These are phyloP conservation scores for Nyctibius grandis DNA, from an alignment of 2,797 vertebrate species.

Conservation along the genomic window DNA sequence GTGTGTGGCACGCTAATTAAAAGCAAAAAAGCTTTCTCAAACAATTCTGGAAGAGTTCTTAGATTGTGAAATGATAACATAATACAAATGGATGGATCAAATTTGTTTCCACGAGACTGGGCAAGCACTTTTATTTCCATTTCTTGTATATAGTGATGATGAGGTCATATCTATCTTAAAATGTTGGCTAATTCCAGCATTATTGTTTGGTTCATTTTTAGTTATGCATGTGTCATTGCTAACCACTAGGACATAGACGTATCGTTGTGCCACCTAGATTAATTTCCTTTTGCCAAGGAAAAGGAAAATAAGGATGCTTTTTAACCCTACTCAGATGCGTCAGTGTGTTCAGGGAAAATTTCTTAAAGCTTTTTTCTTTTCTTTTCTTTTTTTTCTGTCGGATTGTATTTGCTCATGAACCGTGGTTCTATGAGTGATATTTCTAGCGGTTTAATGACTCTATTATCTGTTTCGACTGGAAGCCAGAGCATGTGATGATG, in stretches of 20 bases:
- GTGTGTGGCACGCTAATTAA: fast-evolving
- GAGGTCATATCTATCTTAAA: not conserved
- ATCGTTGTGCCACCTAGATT: not conserved
- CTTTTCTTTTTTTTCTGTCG: not conserved
- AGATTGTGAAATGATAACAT: not conserved
- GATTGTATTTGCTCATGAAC: not conserved
- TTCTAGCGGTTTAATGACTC: not conserved
- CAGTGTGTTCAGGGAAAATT: not conserved
- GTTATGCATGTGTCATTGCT: not conserved
- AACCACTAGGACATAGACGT: not conserved
- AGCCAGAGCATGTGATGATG: not conserved
- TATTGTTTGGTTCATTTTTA: not conserved
- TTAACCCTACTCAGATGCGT: not conserved
- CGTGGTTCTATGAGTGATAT: not conserved
- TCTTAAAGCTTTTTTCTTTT: not conserved
- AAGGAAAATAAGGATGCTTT: not conserved
- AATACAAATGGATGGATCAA: not conserved
- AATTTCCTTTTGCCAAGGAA: not conserved
- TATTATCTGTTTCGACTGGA: not conserved
- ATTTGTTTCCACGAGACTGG: not conserved
- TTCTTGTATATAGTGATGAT: not conserved
- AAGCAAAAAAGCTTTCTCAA: not conserved
- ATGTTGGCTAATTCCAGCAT: not conserved
- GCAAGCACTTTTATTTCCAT: not conserved
- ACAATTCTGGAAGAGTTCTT: not conserved